Percentiles rank a stretch among this genome's conserved stretches.
These are phyloP conservation scores for Piprites chloris DNA, from an alignment of 2,113 vertebrate genomes.

Conservation along the genomic window DNA sequence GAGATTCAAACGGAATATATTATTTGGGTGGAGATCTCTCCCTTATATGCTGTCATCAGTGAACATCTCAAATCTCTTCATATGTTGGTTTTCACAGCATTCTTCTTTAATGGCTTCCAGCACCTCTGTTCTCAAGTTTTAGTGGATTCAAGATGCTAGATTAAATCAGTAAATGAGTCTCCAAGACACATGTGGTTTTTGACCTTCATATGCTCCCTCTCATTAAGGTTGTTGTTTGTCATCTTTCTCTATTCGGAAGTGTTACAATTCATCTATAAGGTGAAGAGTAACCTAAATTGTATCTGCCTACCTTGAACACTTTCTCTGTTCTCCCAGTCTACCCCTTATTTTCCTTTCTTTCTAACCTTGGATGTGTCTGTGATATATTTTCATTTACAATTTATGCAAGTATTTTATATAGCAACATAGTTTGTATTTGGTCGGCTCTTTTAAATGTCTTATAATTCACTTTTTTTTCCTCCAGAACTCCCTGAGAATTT, in stretches of 20 bases:
- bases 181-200: neutral
- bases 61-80: constrained; percentile 15
- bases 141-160: neutral
- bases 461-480: neutral
- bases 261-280: neutral
- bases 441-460: neutral
- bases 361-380: neutral
- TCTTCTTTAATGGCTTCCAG: constrained; percentile 33
- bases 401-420: neutral
- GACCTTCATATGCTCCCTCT: neutral
- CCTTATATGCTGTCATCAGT: neutral
- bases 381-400: neutral
- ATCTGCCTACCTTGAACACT: neutral
- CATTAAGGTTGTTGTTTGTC: neutral
- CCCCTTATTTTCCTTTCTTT: neutral
- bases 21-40: constrained; percentile 13
- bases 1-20: neutral
- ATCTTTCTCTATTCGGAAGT: neutral
- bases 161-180: neutral
- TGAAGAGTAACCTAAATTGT: neutral
- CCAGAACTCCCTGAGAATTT: neutral
- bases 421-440: neutral
- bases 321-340: neutral
- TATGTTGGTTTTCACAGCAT: neutral
- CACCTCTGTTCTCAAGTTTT: neutral